Evolutionary conservation across 2,113 vertebrate genomes (phyloP), one percentile per base, ranked within the genome.

Genomic region (Copsychus sechellarum): DNA sequence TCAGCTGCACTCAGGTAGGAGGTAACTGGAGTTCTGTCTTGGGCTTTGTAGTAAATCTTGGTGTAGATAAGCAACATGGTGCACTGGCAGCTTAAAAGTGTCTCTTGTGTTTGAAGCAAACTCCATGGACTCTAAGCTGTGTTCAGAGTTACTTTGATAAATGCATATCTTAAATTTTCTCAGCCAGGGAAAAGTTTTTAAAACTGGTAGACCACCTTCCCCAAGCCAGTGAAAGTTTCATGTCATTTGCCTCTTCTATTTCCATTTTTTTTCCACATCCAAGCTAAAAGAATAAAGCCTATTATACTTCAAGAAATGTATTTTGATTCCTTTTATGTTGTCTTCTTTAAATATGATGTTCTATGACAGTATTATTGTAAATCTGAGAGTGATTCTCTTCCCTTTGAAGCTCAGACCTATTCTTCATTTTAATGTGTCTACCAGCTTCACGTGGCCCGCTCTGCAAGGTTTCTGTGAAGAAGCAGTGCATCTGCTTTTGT

Each of bases 21-120:
- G 89, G 64, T 70, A 91, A 40, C 67, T 95, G 94, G 88, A 80
- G 72, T 22, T 9, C 70, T 93, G 88, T 93, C 87, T 57, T 88
- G 90, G 92, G 94, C 94, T 97, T 97, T 95, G 95, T 96, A 96
- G 84, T 93, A 78, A 95, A 36, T 92, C 91, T 80, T 94, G 5
- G 4, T 60, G 82, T 85, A 92, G 96, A 93, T 80, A 95, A 97
- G 95, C 83, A 97, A 90, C 76, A 42, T 4, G 3, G 90, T 91
- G 85, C 51, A 48, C 88, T 78, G 65, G 67, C 87, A 74, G 88
- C 81, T 95, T 97, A 84, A 97, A 97, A 97, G 95, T 24, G 25
- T 57, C 78, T 72, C 2, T 82, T 90, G 76, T 84, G 42, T 95
- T 96, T 97, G 95, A 96, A 93, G 93, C 62, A 91, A 96, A 90